Evolutionary conservation across 2,797 vertebrate genomes (phyloP), one percentile per base, ranked within the genome.

Genomic region (Schizothorax lantsangensis): DNA sequence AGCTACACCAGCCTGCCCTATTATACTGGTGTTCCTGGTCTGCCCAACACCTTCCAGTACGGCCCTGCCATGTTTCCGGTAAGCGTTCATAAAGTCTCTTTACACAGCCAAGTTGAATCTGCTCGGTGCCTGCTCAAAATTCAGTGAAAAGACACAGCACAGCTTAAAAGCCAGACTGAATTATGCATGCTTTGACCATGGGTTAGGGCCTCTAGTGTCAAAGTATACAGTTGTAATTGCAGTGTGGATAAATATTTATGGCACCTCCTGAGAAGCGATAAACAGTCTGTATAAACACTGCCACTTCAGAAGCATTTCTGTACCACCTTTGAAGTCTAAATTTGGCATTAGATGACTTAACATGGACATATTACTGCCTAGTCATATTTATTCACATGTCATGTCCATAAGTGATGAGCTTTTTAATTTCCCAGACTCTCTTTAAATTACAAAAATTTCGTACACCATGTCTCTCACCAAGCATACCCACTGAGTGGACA

Each of bases 1-100:
- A 99, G 98, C 95, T 99, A 99, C 93, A 99, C 98, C 87, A 99
- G 98, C 93, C 97, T 99, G 93, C 98, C 98, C 5, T 99, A 99
- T 94, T 99, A 99, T 94, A 98, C 98, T 84, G 98, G 98, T 90
- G 97, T 99, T 92, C 98, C 98, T 1, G 98, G 98, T 91, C 96
- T 99, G 89, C 97, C 98, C 92, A 99, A 97, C 94, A 98, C 98
- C 92, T 99, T 99, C 95, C 98, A 99, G 93, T 99, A 99, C 0
- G 98, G 97, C 93, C 98, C 98, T 86, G 98, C 98, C 90, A 97
- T 99, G 94, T 99, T 99, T 94, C 98, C 98, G 96, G 98, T 99
- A 94, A 97, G 97, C 94, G 11, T 12, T 66, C 36, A 57, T 80
- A 38, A 23, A 12, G 75, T 36, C 7, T n/a, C 19, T 40, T 57